A percentile compares a stretch with the other conserved stretches of the same genome.
Evolutionary conservation across 2,888 invertebrate species (phyloP).

Genomic region (Polydrusus cervinus): DNA sequence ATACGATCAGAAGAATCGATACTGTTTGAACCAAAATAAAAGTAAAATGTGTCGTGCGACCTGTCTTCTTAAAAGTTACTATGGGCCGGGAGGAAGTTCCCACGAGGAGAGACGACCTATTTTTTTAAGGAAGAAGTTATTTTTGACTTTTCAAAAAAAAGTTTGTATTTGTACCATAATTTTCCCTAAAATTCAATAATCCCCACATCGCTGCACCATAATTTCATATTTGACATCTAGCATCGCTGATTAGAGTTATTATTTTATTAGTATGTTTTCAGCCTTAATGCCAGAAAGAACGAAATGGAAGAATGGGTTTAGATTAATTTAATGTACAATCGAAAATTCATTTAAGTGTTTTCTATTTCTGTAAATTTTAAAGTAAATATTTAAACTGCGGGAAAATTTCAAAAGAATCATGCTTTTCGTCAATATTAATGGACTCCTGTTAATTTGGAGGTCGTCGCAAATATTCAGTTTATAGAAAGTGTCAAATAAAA

Average conservation of each 20-base stretch:
- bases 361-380: slow-evolving; percentile 30
- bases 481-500: not conserved
- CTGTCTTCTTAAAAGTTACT: no score
- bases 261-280: not conserved
- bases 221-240: not conserved
- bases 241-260: not conserved
- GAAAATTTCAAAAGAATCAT: slow-evolving; percentile 23
- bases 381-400: slow-evolving; percentile 40
- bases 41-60: no score
- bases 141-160: no score
- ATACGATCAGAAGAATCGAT: no score
- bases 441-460: slow-evolving; percentile 17
- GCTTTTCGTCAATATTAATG: slow-evolving; percentile 33
- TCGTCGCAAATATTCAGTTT: slow-evolving; percentile 15
- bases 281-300: slow-evolving; percentile 13
- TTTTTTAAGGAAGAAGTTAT: no score
- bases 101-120: no score
- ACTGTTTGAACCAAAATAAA: no score
- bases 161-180: not conserved
- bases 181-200: not conserved
- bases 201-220: not conserved
- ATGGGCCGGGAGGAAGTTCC: no score
- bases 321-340: slow-evolving; percentile 6
- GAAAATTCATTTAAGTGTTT: slow-evolving; percentile 25
- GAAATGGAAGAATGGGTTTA: slow-evolving; percentile 13